Conservation (phyloP, 92 coral and sea anemone species). For the Paragorgia papillata region DNA sequence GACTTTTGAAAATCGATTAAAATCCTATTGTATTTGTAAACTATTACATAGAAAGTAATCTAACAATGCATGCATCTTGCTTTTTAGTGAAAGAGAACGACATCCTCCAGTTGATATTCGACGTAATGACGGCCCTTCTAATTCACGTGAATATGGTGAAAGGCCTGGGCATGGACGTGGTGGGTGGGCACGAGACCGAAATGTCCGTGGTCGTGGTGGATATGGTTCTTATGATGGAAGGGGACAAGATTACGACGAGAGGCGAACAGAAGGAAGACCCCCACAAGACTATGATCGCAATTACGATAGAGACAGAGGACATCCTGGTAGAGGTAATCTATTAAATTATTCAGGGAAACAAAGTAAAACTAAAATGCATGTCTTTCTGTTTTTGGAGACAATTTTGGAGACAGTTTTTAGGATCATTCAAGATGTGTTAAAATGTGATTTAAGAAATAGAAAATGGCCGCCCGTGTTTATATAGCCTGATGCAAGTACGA, state of each 20-base stretch:
- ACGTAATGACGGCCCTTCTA: slow-evolving; percentile 18
- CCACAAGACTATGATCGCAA: slow-evolving; percentile 27
- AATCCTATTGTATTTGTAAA: too few relatives aligned
- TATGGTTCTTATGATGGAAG: slow-evolving; percentile 78
- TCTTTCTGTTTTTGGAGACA: too few relatives aligned
- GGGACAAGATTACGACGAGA: slow-evolving; percentile 63
- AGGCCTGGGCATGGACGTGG: neutral
- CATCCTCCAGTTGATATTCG: slow-evolving; percentile 37
- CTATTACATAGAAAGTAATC: too few relatives aligned
- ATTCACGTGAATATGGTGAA: slow-evolving; percentile 10
- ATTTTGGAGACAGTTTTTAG: too few relatives aligned
- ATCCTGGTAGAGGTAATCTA: slow-evolving; percentile 27
- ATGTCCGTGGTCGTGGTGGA: slow-evolving; percentile 43
- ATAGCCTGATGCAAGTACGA: too few relatives aligned
- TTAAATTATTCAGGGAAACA: too few relatives aligned
- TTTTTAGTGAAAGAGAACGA: slow-evolving; percentile 29
- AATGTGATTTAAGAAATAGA: too few relatives aligned
- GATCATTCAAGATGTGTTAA: too few relatives aligned
- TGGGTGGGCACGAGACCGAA: slow-evolving; percentile 7
- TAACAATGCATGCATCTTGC: too few relatives aligned
- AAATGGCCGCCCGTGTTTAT: too few relatives aligned
- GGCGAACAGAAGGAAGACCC: slow-evolving; percentile 60
- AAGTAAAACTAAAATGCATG: neutral
- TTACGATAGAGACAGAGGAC: slow-evolving; percentile 31
- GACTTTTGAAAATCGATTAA: too few relatives aligned